Conservation (phyloP, 2,888 invertebrate genomes). For the Lithophane leautieri region DNA sequence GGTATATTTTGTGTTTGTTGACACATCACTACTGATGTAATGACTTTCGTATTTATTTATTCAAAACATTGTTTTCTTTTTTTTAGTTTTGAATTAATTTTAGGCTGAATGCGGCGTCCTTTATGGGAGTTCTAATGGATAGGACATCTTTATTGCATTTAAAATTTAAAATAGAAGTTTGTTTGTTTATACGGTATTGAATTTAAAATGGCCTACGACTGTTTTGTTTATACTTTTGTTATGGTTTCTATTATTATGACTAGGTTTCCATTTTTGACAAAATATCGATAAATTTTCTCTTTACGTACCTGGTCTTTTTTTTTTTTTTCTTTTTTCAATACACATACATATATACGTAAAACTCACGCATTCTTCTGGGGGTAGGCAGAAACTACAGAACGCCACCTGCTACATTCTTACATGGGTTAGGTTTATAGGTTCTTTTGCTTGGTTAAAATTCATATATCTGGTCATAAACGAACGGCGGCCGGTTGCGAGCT, state of each 20-base stretch:
- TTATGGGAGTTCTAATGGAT: conserved; percentile 46
- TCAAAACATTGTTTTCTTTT: conserved; percentile 58
- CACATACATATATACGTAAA: background rate
- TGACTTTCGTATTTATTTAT: conserved; percentile 64
- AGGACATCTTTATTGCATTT: conserved; percentile 59
- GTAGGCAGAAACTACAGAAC: background rate
- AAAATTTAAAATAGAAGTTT: conserved; percentile 40
- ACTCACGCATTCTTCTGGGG: background rate
- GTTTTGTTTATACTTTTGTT: conserved; percentile 13
- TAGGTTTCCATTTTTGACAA: background rate
- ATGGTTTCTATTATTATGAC: conserved; percentile 5
- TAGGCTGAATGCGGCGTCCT: conserved; percentile 57
- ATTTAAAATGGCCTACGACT: conserved; percentile 24
- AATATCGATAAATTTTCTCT: background rate
- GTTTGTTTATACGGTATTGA: conserved; percentile 42
- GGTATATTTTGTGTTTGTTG: conserved; percentile 67
- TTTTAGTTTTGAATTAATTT: conserved; percentile 47
- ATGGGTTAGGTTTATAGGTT: no score
- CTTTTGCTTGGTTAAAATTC: background rate
- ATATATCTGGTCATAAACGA: background rate
- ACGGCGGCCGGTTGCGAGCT: background rate
- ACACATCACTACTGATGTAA: conserved; percentile 67
- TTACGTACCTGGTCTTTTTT: background rate
- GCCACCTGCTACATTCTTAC: background rate
- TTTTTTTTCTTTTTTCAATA: background rate